A percentile compares a stretch with the other conserved stretches of the same genome.
Conservation (phyloP, 1,140 invertebrate species). For the Zaprionus taronus region DNA sequence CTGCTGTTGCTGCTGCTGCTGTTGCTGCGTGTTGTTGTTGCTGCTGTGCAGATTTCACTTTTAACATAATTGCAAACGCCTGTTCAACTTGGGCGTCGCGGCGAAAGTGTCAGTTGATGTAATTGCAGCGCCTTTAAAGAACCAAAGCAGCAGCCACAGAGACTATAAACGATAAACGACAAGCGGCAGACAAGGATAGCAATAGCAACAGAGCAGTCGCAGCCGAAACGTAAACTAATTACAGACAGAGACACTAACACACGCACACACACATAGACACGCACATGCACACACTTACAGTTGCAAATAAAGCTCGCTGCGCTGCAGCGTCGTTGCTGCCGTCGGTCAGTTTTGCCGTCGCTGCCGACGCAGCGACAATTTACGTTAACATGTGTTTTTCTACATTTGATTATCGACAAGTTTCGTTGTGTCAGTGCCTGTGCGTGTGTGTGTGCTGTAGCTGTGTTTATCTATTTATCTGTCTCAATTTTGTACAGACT, state of each 20-base stretch:
- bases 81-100: slow-evolving; percentile 26
- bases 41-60: slow-evolving; percentile 52
- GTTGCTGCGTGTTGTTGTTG: slow-evolving; percentile 4
- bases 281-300: slow-evolving; percentile 9
- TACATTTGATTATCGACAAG: slow-evolving; percentile 4
- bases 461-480: background rate
- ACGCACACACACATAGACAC: slow-evolving; percentile 3
- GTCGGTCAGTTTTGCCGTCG: slow-evolving; percentile 7
- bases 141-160: slow-evolving; percentile 1
- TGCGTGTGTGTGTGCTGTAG: background rate
- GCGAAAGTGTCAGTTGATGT: slow-evolving; percentile 51
- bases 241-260: slow-evolving; percentile 4
- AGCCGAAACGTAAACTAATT: slow-evolving; percentile 39
- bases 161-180: too few relatives aligned
- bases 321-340: background rate
- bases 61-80: slow-evolving; percentile 40
- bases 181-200: slow-evolving; percentile 29
- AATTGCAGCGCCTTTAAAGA: slow-evolving; percentile 48
- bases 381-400: slow-evolving; percentile 58
- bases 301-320: background rate
- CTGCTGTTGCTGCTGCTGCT: slow-evolving; percentile 4
- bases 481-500: background rate
- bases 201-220: slow-evolving; percentile 16
- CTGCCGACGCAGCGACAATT: slow-evolving; percentile 31
- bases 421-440: background rate